Evolutionary conservation across 92 coral and sea anemone species (phyloP), one percentile per base, ranked within the genome.

Genomic region (Virgularia gustaviana): DNA sequence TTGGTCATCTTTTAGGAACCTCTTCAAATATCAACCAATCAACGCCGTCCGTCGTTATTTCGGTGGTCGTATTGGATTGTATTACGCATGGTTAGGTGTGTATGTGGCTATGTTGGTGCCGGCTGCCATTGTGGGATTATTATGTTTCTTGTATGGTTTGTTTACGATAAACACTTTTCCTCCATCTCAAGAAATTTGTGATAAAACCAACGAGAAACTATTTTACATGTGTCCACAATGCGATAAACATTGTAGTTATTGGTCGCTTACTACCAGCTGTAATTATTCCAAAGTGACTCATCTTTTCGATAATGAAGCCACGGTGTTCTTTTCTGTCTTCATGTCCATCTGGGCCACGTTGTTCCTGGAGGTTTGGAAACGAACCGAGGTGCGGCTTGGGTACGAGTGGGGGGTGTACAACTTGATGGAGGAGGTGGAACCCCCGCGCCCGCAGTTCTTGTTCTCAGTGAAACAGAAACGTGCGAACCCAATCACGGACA

Each of bases 171-270:
- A 71, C 11, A 44, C 4, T 34, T 71, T 51, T 42, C 49, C 39
- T n/a, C 87, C 87, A 33, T 24, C 76, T 2, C 45, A 70, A 36
- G 87, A 83, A 19, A 68, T 83, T n/a, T 83, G 87, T 49, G 59
- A 45, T 52, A 36, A 45, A 22, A 22, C 55, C 1, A 85, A 86
- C 73, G 70, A 80, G 57, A 85, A 76, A 0, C 43, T 24, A 18
- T 92, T 87, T 83, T 76, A 76, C 84, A 83, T 83, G 87, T 83
- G 87, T 43, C 87, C 87, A 16, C 19, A 35, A 36, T 83, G 87
- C 47, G 87, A 83, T 43, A 77, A 77, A 13, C 39, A 62, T 63
- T 83, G 87, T 63, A 70, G 83, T 33, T 83, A 59, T 33, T 83
- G 87, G 87, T 36, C 75, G 23, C 38, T 83, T 36, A 65, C 64